Percentiles rank a stretch among this genome's conserved stretches.
phyloP scores from a whole-genome alignment of 2,797 vertebrate genomes.

The Nyctibius grandis region DNA sequence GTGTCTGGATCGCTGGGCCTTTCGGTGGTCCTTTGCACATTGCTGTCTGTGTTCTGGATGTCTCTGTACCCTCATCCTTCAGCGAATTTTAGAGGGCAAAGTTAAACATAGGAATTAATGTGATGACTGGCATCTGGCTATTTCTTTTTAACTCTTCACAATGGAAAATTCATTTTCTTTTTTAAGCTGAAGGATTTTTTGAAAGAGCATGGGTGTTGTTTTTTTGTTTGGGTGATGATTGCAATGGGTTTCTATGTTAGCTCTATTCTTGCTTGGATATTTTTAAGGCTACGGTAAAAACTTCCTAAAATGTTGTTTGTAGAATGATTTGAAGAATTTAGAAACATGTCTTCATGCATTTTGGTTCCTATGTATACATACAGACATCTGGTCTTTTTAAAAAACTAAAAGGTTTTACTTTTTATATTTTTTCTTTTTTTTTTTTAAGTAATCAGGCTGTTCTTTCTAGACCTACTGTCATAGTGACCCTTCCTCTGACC shows the following conservation, averaged over 20 bases:
- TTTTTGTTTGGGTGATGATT: not conserved
- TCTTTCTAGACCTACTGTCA: not conserved
- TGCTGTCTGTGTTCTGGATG: not conserved
- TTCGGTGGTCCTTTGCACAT: not conserved
- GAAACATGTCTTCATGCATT: not conserved
- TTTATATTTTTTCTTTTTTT: too few relatives aligned
- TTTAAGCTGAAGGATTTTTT: not conserved
- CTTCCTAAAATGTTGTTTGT: not conserved
- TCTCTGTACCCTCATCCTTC: not conserved
- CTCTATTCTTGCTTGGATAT: not conserved
- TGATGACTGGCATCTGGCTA: not conserved
- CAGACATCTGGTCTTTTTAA: not conserved
- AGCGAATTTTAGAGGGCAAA: not conserved
- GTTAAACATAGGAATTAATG: not conserved
- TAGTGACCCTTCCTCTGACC: not conserved
- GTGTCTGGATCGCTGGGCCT: not conserved
- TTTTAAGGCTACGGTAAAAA: not conserved
- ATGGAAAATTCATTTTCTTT: not conserved
- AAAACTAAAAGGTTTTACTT: not conserved
- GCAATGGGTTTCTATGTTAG: not conserved
- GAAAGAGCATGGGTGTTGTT: not conserved
- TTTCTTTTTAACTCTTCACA: not conserved
- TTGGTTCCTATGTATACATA: not conserved
- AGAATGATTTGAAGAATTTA: not conserved
- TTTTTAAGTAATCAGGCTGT: not conserved